Evolutionary conservation across 2,797 vertebrate genomes (phyloP).

Genomic region (Etheostoma perlongum): DNA sequence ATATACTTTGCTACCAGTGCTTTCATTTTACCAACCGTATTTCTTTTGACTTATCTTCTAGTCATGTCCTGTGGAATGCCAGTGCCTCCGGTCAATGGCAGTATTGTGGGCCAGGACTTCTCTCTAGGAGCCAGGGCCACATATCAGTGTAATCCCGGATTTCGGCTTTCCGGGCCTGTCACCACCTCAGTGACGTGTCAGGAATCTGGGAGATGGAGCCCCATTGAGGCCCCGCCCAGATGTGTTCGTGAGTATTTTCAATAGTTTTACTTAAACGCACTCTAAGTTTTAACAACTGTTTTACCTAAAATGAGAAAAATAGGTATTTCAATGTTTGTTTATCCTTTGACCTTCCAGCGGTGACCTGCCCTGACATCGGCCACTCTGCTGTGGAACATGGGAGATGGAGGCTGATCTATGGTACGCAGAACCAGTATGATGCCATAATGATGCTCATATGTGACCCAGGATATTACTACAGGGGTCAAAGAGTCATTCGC

Average conservation of each 20-base stretch:
- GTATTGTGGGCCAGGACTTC: constrained; percentile 94
- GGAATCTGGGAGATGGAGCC: constrained; percentile 93
- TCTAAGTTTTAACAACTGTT: neutral
- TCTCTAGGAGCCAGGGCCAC: constrained; percentile 91
- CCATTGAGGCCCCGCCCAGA: constrained; percentile 88
- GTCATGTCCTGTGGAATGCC: constrained; percentile 97
- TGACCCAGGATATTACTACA: constrained; percentile 97
- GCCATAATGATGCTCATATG: constrained; percentile 97
- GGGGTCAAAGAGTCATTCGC: constrained; percentile 91
- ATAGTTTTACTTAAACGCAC: neutral
- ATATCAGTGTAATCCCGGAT: constrained; percentile 93
- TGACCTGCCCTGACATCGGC: constrained; percentile 92
- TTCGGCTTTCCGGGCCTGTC: constrained; percentile 86
- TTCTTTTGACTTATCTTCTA: constrained; percentile 55
- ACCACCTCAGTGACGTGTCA: constrained; percentile 88
- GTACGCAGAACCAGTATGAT: constrained; percentile 95
- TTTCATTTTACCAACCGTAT: constrained; percentile 5
- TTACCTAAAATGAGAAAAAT: neutral
- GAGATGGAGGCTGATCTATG: constrained; percentile 96
- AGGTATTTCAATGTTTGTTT: neutral
- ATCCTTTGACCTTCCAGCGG: constrained; percentile 81
- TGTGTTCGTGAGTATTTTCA: constrained; percentile 89
- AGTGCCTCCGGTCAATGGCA: constrained; percentile 90
- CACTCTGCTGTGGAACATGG: constrained; percentile 93
- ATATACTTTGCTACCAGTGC: constrained; percentile 20